Evolutionary conservation across 2,113 vertebrate genomes (phyloP), one percentile per base, ranked within the genome.

Genomic region (Cephalopterus ornatus): DNA sequence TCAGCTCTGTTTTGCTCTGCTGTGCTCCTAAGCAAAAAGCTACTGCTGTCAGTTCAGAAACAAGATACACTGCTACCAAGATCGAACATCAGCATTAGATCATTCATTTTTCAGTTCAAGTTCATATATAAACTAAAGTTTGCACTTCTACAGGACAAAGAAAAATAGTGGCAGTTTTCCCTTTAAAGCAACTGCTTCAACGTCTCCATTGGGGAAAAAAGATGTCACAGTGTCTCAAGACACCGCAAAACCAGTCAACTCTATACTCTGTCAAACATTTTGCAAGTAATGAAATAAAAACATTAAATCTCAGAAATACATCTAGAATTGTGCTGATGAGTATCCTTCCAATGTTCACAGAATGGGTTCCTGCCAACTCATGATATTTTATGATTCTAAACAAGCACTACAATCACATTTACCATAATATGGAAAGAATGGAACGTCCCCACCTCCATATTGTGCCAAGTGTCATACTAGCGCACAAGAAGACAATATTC

Each of bases 1-100:
- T 92, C 70, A 95, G 76, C 76, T 95, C 94, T 82, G 95, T 53
- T 97, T 71, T 92, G 73, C 92, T 96, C 80, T 44, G 79, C 88
- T 70, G n/a, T 11, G 53, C 72, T 94, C 72, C 63, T 76, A 73
- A 95, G 89, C 21, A 97, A 89, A 97, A 93, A 96, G 81, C 78
- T 92, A 80, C 32, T 93, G 72, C 89, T 83, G 74, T 79, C 74
- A 83, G 53, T 65, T 93, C 77, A 95, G 85, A 70, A 72, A 61
- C 33, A 70, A 78, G 47, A 90, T 42, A 88, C 33, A 30, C 28
- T 59, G 52, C 92, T 87, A 85, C 83, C 21, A 63, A 96, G 87
- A 47, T 1, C 0, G 8, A 93, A 92, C 70, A 67, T 33, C 39
- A 94, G 85, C 32, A 92, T 35, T 44, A 65, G 28, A 71, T 12